These are phyloP conservation scores for Ascidia mentula DNA, from an alignment of 23 tunicate genomes.

Conservation along the genomic window DNA sequence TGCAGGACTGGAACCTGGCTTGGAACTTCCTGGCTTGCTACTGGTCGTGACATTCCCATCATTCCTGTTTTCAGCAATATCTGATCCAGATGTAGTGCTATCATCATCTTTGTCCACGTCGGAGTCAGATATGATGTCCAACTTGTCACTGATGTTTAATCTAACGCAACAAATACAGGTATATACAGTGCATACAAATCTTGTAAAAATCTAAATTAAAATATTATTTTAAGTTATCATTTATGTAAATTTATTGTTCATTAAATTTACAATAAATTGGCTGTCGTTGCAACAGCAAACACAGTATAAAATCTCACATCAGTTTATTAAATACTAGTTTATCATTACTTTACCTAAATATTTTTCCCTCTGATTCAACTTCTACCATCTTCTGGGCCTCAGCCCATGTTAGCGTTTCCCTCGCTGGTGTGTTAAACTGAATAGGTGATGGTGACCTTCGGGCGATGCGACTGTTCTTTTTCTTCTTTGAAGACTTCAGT, in stretches of 20 bases:
- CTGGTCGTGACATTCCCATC: slow-evolving; percentile 1
- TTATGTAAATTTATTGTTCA: too few relatives aligned
- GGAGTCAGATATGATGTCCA: slow-evolving; percentile 85
- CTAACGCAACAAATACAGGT: slow-evolving; percentile 27
- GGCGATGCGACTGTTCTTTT: slow-evolving; percentile 37
- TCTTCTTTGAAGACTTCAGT: slow-evolving; percentile 55
- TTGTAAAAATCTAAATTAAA: too few relatives aligned
- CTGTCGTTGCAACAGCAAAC: too few relatives aligned
- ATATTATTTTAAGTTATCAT: too few relatives aligned
- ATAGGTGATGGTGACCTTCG: slow-evolving; percentile 75
- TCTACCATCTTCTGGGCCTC: slow-evolving; percentile 96
- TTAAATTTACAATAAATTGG: too few relatives aligned
- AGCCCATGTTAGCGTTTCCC: slow-evolving; percentile 90
- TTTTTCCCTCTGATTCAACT: slow-evolving; percentile 82
- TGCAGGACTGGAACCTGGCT: neutral
- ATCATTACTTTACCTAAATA: slow-evolving; percentile 44
- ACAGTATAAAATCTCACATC: too few relatives aligned
- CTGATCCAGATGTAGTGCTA: slow-evolving; percentile 19
- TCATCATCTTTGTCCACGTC: slow-evolving; percentile 75
- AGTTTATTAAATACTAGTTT: neutral
- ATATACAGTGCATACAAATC: too few relatives aligned
- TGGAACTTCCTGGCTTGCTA: neutral
- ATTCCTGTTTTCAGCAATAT: neutral
- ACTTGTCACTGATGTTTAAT: slow-evolving; percentile 79
- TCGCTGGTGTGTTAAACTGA: slow-evolving; percentile 56